Base-by-base conservation (phyloP, 2,113 vertebrate species). In the Microcebus griseorufus region DNA sequence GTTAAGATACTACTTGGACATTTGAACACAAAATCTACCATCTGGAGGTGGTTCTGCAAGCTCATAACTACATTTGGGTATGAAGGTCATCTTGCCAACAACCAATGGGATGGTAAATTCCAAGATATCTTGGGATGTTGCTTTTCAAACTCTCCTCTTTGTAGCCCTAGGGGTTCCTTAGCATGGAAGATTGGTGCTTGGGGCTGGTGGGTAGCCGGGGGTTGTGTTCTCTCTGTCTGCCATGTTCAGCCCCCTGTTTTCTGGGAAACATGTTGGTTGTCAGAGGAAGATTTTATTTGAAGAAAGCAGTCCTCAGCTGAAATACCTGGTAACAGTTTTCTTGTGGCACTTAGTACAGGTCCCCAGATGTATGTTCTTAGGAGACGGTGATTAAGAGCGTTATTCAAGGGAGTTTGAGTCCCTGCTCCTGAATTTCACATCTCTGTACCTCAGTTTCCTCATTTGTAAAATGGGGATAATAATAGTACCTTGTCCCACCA, bases 201-300 rank as follows among this genome's bases (percentile, higher is more conserved):
- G 17, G 55, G 58, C 11, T 3, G 0, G 39, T 6, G 29, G 78
- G 11, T 14, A 7, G 27, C 0, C 0, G 1, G 32, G 58, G 39
- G 17, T 89, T 64, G 0, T 9, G 20, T 60, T 75, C 55, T 42
- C 17, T 79, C 64, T 4, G 37, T 9, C 6, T 32, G 17, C 45
- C 25, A 3, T 32, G 23, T 13, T 88, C n/a, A 60, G 39, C 5
- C 9, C 55, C 55, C 23, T 70, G 0, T 79, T 90, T 76, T 92
- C 67, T 72, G 53, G 10, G 69, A 11, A 37, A n/a, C 1, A 65
- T 13, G 7, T n/a, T 80, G 64, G 23, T 65, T 32, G 13, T 93
- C 12, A 22, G 27, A 22, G 9, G n/a, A 55, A 64, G 42, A 4
- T 84, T 90, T 90, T 81, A 22, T 81, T 81, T 65, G 42, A 73